Evolutionary conservation across 2,113 vertebrate species (phyloP), one percentile per base, ranked within the genome.

Genomic region (Vidua chalybeata): DNA sequence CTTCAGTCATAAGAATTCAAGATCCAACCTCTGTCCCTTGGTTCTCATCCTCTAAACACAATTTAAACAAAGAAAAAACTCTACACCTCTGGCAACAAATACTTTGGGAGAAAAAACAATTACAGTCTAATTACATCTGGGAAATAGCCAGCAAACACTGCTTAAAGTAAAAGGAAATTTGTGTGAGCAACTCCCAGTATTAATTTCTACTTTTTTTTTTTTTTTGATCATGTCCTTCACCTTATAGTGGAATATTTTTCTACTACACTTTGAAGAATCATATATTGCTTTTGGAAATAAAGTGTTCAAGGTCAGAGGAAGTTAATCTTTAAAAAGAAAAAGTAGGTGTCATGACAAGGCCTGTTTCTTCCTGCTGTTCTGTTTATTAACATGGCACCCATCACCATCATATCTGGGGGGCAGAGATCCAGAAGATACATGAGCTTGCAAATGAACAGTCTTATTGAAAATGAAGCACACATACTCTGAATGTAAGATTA

Each of bases 311-410:
- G 85, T 62, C 86, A 63, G 33, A 31, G 88, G 68, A 89, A 93
- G 72, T 93, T 87, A 13, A 11, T 67, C 41, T 30, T 59, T 2
- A 30, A 72, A 61, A 46, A 22, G 20, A 20, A 31, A 52, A 81
- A 43, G 9, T 9, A 77, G 13, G 62, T 64, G 71, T 64, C 69
- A 61, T 7, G 55, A 63, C 66, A 96, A 74, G 64, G 67, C 72
- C 72, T 86, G 87, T 76, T 95, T 88, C 81, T 92, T 97, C 87
- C 87, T 90, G 68, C 76, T 89, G 37, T 82, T 92, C 31, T 0
- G 0, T 17, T 86, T 64, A 79, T 87, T 84, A 85, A 88, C 37
- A 13, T 54, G 75, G 84, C 67, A 95, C 68, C 73, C 62, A 78
- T 86, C 86, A 91, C 46, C 43, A 84, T 46, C 23, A 4, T 87